Base-by-base conservation (phyloP, 2,888 invertebrate genomes). In the Eumacrocentrus americanus region DNA sequence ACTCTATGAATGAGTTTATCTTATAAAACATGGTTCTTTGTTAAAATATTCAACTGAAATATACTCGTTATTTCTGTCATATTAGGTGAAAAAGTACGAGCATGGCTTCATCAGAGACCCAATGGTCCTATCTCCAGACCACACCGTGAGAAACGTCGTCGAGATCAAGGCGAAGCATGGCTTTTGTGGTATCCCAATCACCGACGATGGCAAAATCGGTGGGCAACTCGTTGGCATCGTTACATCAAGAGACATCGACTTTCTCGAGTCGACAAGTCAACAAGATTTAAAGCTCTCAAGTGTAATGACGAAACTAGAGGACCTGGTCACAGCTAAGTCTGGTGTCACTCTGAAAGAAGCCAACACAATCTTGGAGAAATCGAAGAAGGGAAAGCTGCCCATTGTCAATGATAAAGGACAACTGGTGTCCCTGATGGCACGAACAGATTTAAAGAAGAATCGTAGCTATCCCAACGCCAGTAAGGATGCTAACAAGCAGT, bases 61-160 rank as follows among this genome's bases (percentile, higher is more conserved):
- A 4, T 46, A 22, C 29, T n/a, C 12, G 35, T 56, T 51, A 38
- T 16, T 50, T 51, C 37, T 69, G 70, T 3, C n/a, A n/a, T n/a
- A n/a, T n/a, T 63, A 80, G 80, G 98, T 98, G 1, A 98, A 98
- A 83, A 96, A 98, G 82, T 99, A 98, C 82, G 98, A 99, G 81
- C 99, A 99, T 81, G 99, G 99, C 5, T 99, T 99, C 78, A 99
- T 99, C 72, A 87, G 94, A 64, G 95, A 98, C 81, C 99, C 99
- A 0, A 91, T 97, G 9, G 97, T 98, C 50, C 87, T 99, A 83
- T 91, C 92, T n/a, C 95, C 96, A 0, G 83, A 86, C 11, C 88
- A 96, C 75, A 94, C 91, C 1, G 95, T 88, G 35, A 87, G 88
- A 46, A 97, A 99, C 83, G 95, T 99, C 2, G 83, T 95, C 55